These are phyloP conservation scores for Penaeus japonicus DNA, from an alignment of 1,140 invertebrate genomes.

Conservation along the genomic window DNA sequence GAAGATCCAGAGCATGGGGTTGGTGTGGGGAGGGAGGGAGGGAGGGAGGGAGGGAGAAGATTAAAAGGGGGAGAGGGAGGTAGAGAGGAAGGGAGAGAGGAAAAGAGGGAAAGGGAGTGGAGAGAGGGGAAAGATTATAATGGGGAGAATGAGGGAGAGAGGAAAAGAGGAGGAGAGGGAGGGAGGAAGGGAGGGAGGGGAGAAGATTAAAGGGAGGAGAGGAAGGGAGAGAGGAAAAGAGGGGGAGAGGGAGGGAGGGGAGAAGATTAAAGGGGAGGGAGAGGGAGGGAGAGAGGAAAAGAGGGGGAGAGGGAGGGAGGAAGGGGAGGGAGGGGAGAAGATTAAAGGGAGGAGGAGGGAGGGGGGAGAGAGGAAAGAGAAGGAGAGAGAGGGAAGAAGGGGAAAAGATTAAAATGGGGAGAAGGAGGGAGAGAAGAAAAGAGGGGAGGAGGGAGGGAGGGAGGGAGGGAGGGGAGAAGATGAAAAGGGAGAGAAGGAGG, in stretches of 20 bases:
- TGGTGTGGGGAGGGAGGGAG: not conserved
- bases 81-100: too few species aligned
- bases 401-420: not conserved
- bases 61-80: not conserved
- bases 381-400: not conserved
- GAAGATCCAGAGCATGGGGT: too few species aligned
- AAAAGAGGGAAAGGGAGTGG: too few species aligned
- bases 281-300: too few species aligned
- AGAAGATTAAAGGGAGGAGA: not conserved
- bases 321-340: not conserved
- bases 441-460: not conserved
- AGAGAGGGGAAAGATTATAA: not conserved
- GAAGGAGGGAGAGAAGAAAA: too few species aligned
- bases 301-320: not conserved
- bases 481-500: not conserved
- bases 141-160: too few species aligned
- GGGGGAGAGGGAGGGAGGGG: too few species aligned
- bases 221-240: not conserved
- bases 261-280: not conserved
- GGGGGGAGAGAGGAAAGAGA: not conserved
- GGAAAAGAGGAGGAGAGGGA: not conserved
- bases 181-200: not conserved
- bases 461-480: not conserved
- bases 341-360: not conserved
- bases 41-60: not conserved